Base-by-base conservation (phyloP, 2,888 invertebrate species). In the Aricia artaxerxes region DNA sequence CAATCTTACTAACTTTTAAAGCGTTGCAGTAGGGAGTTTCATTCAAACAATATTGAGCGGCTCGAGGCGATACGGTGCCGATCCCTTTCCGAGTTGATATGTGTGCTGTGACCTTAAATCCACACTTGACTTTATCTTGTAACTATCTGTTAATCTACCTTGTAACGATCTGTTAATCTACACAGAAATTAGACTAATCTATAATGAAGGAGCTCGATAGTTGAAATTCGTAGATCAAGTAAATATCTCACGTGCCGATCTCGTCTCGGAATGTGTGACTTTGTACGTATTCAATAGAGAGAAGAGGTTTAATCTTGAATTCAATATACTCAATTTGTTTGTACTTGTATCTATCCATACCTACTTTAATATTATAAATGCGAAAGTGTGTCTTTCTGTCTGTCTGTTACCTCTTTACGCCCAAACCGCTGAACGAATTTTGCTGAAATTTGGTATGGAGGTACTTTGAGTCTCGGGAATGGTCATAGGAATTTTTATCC, bases 171-270 rank as follows among this genome's bases (percentile, higher is more conserved):
- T 31, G 11, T 35, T 64, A 64, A 64, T 31, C 64, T 64, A 64
- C 11, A 9, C 31, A 31, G 64, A 64, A 31, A 31, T n/a, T 11
- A 11, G 1, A n/a, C 24, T 61, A 11, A 64, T 69, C 5, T 73
- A 53, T 75, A 73, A 24, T 44, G 31, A 24, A 24, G 44, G 24
- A 31, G 49, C 1, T 38, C 53, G 9, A 57, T 13, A 57, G 57
- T 75, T 75, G 13, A 31, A 53, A 53, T 35, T 75, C 11, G 31
- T 53, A 57, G 31, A 57, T 31, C 13, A 31, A 35, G 31, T 57
- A 13, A 6, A 24, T 57, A 76, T 76, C 76, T n/a, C 11, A 53
- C 16, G 44, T 53, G 35, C 76, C 76, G 53, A 76, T 76, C 76
- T 53, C 57, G 11, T 16, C 6, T 35, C 3, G 53, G 5, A 57